phyloP scores from a whole-genome alignment of 2,797 vertebrate genomes.

The Discoglossus pictus region DNA sequence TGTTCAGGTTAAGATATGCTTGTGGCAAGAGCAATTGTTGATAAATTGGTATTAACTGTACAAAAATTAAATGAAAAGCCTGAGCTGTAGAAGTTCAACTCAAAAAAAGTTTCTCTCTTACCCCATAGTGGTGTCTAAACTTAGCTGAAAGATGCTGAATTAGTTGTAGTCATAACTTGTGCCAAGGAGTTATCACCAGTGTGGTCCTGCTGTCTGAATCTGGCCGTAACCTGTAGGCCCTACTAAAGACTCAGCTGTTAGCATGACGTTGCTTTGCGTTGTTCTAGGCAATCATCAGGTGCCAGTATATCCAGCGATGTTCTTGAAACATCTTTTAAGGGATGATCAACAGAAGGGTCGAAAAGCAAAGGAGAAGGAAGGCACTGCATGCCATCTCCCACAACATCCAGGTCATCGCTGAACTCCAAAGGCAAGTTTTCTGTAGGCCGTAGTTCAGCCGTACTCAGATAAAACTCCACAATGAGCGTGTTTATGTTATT shows the following conservation, averaged over 20 bases:
- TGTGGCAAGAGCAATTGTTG: no score
- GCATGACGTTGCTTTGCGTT: not conserved
- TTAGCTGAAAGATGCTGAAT: constrained; percentile 61
- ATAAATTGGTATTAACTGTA: no score
- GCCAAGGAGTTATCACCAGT: constrained; percentile 1
- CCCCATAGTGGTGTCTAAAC: no score
- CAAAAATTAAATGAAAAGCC: no score
- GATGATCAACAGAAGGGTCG: constrained; percentile 84
- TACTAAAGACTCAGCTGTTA: not conserved
- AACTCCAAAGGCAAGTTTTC: constrained; percentile 95
- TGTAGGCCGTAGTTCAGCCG: constrained; percentile 93
- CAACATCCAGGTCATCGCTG: constrained; percentile 95
- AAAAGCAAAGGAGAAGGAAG: constrained; percentile 93
- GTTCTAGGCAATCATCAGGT: constrained; percentile 66
- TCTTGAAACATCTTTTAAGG: constrained; percentile 81
- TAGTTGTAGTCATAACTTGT: constrained; percentile 47
- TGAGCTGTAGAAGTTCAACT: no score
- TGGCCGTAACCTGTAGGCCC: constrained; percentile 12
- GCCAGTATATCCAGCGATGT: constrained; percentile 83
- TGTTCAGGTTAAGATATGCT: no score
- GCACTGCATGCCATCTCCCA: constrained; percentile 90
- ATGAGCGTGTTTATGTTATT: no score
- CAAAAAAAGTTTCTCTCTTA: no score
- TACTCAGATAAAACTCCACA: constrained; percentile 90
- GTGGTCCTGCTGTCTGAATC: not conserved